Base-by-base conservation (phyloP, 2,888 invertebrate genomes). In the Apamea monoglypha region DNA sequence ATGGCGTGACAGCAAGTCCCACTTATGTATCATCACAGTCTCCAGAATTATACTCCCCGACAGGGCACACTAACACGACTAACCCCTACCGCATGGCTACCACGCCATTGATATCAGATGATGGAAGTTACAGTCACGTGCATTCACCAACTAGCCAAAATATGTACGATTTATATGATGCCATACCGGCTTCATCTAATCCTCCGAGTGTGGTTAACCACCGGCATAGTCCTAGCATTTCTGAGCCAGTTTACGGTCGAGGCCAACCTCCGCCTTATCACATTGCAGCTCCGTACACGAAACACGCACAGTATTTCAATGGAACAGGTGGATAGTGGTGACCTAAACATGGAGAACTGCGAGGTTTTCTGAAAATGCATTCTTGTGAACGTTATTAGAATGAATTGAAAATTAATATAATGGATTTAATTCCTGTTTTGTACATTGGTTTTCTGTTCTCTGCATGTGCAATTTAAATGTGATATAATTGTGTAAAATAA, bases 231-330 rank as follows among this genome's bases (percentile, higher is more conserved):
- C 96, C 96, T 56, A 94, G 94, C 73, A 86, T 93, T 88, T 92
- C 96, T 53, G 95, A 96, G 85, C 92, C 95, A 75, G 92, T 94
- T 73, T 96, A 96, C 82, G 92, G 92, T 64, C 92, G 97, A 82
- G 95, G 95, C 69, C 96, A 97, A 90, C 98, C 98, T 29, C 98
- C 98, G 1, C 98, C 98, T 1, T 98, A 98, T 95, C 98, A 98
- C 91, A 98, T 98, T 91, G 98, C 98, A 50, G 98, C 98, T 44
- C 98, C 98, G 6, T 98, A 98, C 92, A 98, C 98, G 25, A 98
- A 98, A 96, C 98, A 98, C 91, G 98, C 98, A 86, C 97, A 97
- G 92, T 97, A 97, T 91, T 98, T 98, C 90, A 97, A 97, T 91
- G 97, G 97, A 74, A 96, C 96, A 70, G 96, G 97, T 88, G 96